Evolutionary conservation across 2,113 vertebrate genomes (phyloP).

Genomic region (Scortum barcoo): DNA sequence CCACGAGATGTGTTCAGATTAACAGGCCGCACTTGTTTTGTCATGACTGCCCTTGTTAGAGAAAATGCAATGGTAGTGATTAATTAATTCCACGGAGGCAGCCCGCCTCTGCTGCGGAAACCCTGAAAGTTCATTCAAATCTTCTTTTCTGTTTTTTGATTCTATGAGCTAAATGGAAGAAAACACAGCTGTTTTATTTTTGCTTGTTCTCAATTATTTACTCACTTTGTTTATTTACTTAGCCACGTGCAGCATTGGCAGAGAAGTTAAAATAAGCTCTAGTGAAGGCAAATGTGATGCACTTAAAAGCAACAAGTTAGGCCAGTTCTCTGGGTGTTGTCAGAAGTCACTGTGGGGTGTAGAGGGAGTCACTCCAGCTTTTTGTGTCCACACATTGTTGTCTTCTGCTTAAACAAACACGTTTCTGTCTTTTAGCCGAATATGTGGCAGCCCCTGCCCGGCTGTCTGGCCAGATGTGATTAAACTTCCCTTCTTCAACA

Average conservation of each 20-base stretch:
- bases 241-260: neutral
- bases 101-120: neutral
- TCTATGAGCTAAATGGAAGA: neutral
- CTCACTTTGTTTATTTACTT: neutral
- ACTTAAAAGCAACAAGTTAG: neutral
- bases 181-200: neutral
- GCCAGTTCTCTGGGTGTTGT: slow-evolving; percentile 17
- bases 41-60: neutral
- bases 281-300: neutral
- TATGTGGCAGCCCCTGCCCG: slow-evolving; percentile 97
- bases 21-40: neutral
- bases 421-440: slow-evolving; percentile 85
- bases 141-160: rapidly evolving
- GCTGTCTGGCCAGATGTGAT: slow-evolving; percentile 99
- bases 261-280: neutral
- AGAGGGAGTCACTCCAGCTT: neutral
- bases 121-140: neutral
- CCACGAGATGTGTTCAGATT: neutral
- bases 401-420: neutral
- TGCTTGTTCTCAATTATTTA: neutral
- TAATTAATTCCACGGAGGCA: neutral
- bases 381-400: neutral
- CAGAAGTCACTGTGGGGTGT: neutral
- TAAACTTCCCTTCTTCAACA: slow-evolving; percentile 99
- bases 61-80: slow-evolving; percentile 14